Evolutionary conservation across 2,888 invertebrate species (phyloP).

Genomic region (Aproaerema taeniolella): DNA sequence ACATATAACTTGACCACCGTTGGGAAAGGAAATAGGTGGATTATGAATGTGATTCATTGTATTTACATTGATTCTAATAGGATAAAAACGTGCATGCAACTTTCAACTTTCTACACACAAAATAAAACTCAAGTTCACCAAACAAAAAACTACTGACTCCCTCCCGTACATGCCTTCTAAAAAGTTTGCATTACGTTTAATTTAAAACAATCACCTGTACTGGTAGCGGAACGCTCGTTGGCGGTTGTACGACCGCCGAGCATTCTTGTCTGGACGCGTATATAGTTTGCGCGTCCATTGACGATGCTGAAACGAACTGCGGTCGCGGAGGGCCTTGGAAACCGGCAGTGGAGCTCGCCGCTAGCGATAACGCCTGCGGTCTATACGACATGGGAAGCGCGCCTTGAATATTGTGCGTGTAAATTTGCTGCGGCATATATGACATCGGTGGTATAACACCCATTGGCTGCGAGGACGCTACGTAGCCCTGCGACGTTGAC

Average conservation of each 20-base stretch:
- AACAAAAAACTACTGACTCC: slow-evolving; percentile 3
- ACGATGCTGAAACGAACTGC: slow-evolving; percentile 34
- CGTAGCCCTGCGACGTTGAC: slow-evolving; percentile 9
- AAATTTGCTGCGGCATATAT: slow-evolving; percentile 36
- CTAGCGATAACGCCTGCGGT: slow-evolving; percentile 41
- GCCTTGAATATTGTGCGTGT: slow-evolving; percentile 38
- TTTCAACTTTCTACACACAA: slow-evolving; percentile 12
- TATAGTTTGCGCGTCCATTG: slow-evolving; percentile 34
- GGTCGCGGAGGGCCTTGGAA: slow-evolving; percentile 29
- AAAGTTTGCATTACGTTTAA: slow-evolving; percentile 10
- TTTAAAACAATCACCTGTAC: slow-evolving; percentile 36
- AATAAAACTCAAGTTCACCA: slow-evolving; percentile 3
- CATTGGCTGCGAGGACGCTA: slow-evolving; percentile 31
- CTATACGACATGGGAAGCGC: slow-evolving; percentile 51
- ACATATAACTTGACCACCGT: too few species aligned
- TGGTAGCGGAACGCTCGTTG: slow-evolving; percentile 12
- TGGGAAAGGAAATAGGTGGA: too few species aligned
- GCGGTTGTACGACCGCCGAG: slow-evolving; percentile 26
- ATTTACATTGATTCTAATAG: not conserved
- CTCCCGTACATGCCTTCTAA: slow-evolving; percentile 12
- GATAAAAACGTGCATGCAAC: slow-evolving; percentile 11
- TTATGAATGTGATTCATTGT: too few species aligned
- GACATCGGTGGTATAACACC: slow-evolving; percentile 37
- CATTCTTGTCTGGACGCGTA: slow-evolving; percentile 51
- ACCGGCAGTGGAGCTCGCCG: slow-evolving; percentile 33